Conservation (phyloP, 23 tunicate species). For the Halocynthia roretzi region DNA sequence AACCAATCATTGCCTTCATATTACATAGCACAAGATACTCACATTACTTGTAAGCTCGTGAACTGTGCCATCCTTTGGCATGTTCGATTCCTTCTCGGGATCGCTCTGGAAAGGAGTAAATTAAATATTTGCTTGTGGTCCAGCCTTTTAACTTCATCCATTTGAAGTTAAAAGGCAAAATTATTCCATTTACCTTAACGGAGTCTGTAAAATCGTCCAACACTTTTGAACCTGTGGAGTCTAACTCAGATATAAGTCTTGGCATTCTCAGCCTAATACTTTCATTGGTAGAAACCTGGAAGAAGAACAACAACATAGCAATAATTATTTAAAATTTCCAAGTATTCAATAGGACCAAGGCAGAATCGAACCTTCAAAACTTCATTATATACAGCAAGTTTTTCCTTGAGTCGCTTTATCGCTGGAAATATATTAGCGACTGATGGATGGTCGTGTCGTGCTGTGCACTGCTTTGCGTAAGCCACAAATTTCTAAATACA, state of each 20-base stretch:
- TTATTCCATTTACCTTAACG: constrained; percentile 35
- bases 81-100: constrained; percentile 86
- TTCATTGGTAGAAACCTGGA: constrained; percentile 19
- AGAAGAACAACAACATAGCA: neutral
- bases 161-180: neutral
- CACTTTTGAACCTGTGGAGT: constrained; percentile 49
- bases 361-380: constrained; percentile 25
- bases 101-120: constrained; percentile 33
- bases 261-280: constrained; percentile 31
- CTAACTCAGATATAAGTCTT: constrained; percentile 62
- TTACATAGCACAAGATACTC: neutral
- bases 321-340: neutral
- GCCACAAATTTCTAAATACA: constrained; percentile 48
- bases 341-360: neutral
- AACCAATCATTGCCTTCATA: no score
- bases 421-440: constrained; percentile 86
- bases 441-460: constrained; percentile 74
- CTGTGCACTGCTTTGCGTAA: constrained; percentile 73
- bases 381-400: constrained; percentile 26
- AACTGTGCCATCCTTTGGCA: constrained; percentile 99
- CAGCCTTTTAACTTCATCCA: no score
- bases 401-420: constrained; percentile 49
- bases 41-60: constrained; percentile 96
- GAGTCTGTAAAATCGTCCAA: constrained; percentile 86
- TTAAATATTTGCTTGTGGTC: neutral